Evolutionary conservation across 2,888 invertebrate species (phyloP).

Genomic region (Noctua janthina): DNA sequence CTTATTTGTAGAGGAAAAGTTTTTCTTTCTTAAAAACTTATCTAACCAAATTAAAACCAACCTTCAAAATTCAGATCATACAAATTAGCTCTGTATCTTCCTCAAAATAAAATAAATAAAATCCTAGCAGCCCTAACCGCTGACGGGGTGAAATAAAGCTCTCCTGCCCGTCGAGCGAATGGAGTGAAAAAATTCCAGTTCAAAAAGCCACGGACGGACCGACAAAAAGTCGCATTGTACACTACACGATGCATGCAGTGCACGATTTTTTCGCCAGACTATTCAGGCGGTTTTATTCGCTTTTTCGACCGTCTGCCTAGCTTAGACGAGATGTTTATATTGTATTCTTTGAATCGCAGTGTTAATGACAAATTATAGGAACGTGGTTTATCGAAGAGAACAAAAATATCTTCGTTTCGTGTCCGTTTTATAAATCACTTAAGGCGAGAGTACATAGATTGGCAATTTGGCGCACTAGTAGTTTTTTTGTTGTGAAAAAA

Average conservation of each 20-base stretch:
- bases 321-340: conserved; percentile 39
- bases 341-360: conserved; percentile 5
- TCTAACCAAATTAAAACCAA: not conserved
- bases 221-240: conserved; percentile 84
- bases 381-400: not conserved
- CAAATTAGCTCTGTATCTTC: conserved; percentile 23
- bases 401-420: not conserved
- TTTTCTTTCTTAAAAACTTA: not conserved
- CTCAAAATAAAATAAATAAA: conserved; percentile 39
- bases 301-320: conserved; percentile 59
- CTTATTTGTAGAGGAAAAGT: not conserved
- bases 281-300: conserved; percentile 61
- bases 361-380: not conserved
- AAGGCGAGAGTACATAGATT: not conserved
- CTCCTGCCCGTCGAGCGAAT: conserved; percentile 78
- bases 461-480: not conserved
- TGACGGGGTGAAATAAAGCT: conserved; percentile 83
- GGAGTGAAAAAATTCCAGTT: conserved; percentile 89
- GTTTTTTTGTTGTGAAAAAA: not conserved
- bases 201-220: conserved; percentile 84
- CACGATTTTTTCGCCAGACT: conserved; percentile 76
- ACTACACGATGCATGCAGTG: conserved; percentile 68
- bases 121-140: conserved; percentile 78
- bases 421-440: not conserved
- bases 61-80: conserved; percentile 9